Base-by-base conservation (phyloP, 2,888 invertebrate species). In the Dasysyrphus tricinctus region DNA sequence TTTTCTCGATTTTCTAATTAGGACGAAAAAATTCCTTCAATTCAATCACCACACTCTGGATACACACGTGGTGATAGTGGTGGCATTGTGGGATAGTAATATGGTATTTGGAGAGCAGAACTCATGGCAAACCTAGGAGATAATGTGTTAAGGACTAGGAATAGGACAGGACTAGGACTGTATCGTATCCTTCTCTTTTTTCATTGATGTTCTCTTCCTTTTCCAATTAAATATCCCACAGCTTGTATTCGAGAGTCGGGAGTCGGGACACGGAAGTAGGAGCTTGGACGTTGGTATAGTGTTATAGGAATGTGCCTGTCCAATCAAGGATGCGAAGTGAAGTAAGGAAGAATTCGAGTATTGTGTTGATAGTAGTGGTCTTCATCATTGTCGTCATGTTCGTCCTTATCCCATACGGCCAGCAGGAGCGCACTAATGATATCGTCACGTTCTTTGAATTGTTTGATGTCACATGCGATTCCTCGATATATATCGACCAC, bases 1-100 rank as follows among this genome's bases (percentile, higher is more conserved):
- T 78, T 86, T 82, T 72, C 79, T 82, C 81, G 82, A 75, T 86
- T 86, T 81, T 78, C 82, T 86, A 86, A 86, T 86, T 86, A 86
- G 82, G 86, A 75, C 74, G 70, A 74, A 84, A 82, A 82, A 81
- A 82, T 79, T 86, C 78, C 82, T 86, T 67, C 70, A 73, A 72
- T 82, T 79, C 82, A 79, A 82, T 82, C 78, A 79, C 65, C 78
- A 70, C 82, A 81, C 54, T 37, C 75, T 37, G 37, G 32, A 19
- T 24, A 47, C 47, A 81, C 56, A 57, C 69, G 67, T 65, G 44
- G 44, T 77, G 75, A 12, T 37, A 9, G 29, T 47, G 11, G 14
- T 59, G 56, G 42, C 37, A 42, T 39, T 24, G 61, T 42, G 42
- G 61, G 72, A 47, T 47, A 59, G 32, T 39, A 61, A 42, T 61